A percentile compares a stretch with the other conserved stretches of the same genome.
phyloP scores from a whole-genome alignment of 2,113 vertebrate species.

The Psammodynastes pulverulentus region DNA sequence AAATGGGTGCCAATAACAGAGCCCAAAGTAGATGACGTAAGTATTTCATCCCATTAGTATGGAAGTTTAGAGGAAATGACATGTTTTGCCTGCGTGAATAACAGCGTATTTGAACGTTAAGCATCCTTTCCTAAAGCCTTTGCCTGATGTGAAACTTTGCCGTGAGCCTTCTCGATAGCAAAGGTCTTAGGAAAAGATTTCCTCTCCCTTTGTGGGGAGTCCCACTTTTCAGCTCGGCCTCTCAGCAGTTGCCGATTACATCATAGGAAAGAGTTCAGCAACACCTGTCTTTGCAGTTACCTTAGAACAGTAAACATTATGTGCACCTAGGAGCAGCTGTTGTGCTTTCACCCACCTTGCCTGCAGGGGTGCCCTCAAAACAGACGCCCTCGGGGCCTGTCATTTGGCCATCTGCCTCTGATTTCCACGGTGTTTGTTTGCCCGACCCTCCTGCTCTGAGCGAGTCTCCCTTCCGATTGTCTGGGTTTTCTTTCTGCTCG shows the following conservation, averaged over 20 bases:
- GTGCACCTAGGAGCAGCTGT: neutral
- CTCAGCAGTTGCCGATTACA: neutral
- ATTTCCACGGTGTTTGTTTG: accelerated
- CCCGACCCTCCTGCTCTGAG: neutral
- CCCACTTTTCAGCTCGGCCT: neutral
- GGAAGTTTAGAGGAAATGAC: neutral
- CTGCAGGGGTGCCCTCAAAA: neutral
- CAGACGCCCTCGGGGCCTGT: neutral
- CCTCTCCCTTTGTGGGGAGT: slow-evolving; percentile 8
- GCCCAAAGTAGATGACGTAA: slow-evolving; percentile 94
- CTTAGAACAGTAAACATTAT: neutral
- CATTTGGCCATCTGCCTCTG: neutral
- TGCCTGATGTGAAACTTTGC: neutral
- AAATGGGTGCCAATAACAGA: slow-evolving; percentile 98
- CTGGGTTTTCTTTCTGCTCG: slow-evolving; percentile 43
- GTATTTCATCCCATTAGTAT: slow-evolving; percentile 57
- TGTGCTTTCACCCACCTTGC: neutral
- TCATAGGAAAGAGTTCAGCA: neutral
- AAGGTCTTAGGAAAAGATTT: neutral
- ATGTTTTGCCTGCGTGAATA: accelerated
- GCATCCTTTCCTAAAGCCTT: neutral
- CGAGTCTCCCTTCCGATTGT: slow-evolving; percentile 20
- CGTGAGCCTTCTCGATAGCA: neutral
- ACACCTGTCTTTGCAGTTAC: neutral
- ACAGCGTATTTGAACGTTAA: neutral